These are phyloP conservation scores for Bombus confusus DNA, from an alignment of 1,140 invertebrate species.

Conservation along the genomic window DNA sequence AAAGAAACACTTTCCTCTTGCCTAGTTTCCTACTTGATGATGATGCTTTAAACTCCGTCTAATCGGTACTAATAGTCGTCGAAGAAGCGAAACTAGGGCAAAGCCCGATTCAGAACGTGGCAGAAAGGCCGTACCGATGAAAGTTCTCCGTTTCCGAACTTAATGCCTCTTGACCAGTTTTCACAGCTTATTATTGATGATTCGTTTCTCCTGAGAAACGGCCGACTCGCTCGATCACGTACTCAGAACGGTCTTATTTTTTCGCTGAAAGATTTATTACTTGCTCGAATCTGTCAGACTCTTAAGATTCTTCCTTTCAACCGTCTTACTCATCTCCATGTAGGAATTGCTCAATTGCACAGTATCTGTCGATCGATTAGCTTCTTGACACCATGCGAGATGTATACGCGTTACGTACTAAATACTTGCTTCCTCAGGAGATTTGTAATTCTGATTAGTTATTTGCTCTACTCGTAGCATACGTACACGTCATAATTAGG, in stretches of 20 bases:
- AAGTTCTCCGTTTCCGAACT: constrained; percentile 28
- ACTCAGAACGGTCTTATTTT: neutral
- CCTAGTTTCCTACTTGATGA: neutral
- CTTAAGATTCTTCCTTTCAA: neutral
- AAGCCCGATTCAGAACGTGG: neutral
- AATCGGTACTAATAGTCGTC: constrained; percentile 40
- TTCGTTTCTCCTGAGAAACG: constrained; percentile 16
- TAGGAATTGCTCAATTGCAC: neutral
- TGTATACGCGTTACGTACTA: too few relatives aligned
- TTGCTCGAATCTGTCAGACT: neutral
- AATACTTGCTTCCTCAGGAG: neutral
- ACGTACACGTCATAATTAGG: too few relatives aligned
- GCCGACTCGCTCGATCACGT: neutral
- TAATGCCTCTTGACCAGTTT: constrained; percentile 46
- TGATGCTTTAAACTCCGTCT: constrained; percentile 4
- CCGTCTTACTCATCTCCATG: neutral
- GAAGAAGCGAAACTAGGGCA: constrained; percentile 35
- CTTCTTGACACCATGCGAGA: too few relatives aligned
- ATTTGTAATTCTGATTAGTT: neutral
- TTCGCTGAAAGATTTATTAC: constrained; percentile 3
- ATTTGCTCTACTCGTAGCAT: neutral
- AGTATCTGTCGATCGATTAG: too few relatives aligned
- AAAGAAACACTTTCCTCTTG: too few relatives aligned
- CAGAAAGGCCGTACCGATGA: constrained; percentile 17
- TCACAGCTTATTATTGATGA: constrained; percentile 38